Evolutionary conservation across 2,113 vertebrate species (phyloP).

Genomic region (Sceloporus tristichus): DNA sequence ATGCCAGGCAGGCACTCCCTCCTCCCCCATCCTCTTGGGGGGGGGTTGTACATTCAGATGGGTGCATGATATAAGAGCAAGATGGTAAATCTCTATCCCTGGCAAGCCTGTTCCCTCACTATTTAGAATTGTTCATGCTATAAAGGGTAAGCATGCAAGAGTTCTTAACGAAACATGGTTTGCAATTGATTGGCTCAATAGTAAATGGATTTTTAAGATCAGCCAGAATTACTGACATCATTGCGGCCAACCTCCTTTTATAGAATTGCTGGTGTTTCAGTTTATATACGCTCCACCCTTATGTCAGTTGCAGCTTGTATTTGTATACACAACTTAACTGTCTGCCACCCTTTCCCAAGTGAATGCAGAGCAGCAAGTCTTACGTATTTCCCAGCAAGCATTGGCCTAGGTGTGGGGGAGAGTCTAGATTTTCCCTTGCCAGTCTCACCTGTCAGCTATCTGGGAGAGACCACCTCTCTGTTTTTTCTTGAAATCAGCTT

Average conservation of each 20-base stretch:
- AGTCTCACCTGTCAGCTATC: neutral
- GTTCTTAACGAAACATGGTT: slow-evolving; percentile 12
- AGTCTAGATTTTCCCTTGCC: neutral
- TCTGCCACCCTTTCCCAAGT: neutral
- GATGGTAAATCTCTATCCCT: neutral
- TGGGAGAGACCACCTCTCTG: neutral
- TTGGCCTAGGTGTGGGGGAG: neutral
- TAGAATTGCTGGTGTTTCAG: neutral
- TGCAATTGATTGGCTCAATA: slow-evolving; percentile 28
- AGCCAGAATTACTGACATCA: slow-evolving; percentile 6
- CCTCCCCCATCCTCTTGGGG: neutral
- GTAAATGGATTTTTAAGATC: slow-evolving; percentile 7
- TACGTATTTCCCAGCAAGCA: neutral
- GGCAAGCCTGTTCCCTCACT: slow-evolving; percentile 11
- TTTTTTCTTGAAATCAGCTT: neutral
- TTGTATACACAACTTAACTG: neutral
- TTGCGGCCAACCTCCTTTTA: neutral
- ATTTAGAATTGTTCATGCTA: slow-evolving; percentile 10
- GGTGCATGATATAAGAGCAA: slow-evolving; percentile 1
- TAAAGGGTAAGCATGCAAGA: slow-evolving; percentile 21
- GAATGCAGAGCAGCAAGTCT: neutral
- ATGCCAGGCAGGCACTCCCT: neutral
- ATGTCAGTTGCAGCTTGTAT: neutral
- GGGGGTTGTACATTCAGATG: neutral
- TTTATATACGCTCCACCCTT: neutral